Percentiles rank a stretch among this genome's conserved stretches.
These are phyloP conservation scores for Sebastes iracundus DNA, from an alignment of 2,797 vertebrate species.

Conservation along the genomic window DNA sequence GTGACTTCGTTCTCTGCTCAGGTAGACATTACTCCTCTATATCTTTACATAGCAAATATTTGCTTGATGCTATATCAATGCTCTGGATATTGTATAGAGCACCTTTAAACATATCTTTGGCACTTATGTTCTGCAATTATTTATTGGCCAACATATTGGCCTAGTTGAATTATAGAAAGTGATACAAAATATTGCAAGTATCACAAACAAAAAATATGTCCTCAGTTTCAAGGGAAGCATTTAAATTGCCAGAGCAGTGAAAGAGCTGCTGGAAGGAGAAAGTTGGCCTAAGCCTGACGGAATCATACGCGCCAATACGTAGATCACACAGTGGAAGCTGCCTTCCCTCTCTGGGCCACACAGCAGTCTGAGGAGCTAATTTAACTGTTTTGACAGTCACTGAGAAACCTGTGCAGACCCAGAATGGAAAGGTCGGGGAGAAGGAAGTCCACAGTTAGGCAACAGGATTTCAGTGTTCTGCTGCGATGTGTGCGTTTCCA, in stretches of 20 bases:
- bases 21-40: too few relatives aligned
- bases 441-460: constrained; percentile 14
- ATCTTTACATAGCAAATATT: too few relatives aligned
- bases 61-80: too few relatives aligned
- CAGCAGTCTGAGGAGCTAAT: constrained; percentile 18
- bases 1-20: too few relatives aligned
- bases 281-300: constrained; percentile 13
- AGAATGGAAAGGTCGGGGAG: constrained; percentile 30
- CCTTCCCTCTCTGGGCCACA: constrained; percentile 9
- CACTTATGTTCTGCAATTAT: not conserved
- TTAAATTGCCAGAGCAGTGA: not conserved
- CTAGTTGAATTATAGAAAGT: not conserved
- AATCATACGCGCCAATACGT: constrained; percentile 8
- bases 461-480: constrained; percentile 2
- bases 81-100: too few relatives aligned
- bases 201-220: not conserved
- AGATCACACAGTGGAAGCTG: constrained; percentile 26
- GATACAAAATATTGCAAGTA: not conserved
- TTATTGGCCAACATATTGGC: not conserved
- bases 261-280: not conserved
- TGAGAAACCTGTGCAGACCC: constrained; percentile 40
- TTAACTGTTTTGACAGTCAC: constrained; percentile 51
- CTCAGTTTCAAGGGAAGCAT: not conserved
- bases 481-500: constrained; percentile 17
- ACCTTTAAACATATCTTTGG: not conserved